phyloP scores from a whole-genome alignment of 2,888 invertebrate genomes.

The Hyles lineata region DNA sequence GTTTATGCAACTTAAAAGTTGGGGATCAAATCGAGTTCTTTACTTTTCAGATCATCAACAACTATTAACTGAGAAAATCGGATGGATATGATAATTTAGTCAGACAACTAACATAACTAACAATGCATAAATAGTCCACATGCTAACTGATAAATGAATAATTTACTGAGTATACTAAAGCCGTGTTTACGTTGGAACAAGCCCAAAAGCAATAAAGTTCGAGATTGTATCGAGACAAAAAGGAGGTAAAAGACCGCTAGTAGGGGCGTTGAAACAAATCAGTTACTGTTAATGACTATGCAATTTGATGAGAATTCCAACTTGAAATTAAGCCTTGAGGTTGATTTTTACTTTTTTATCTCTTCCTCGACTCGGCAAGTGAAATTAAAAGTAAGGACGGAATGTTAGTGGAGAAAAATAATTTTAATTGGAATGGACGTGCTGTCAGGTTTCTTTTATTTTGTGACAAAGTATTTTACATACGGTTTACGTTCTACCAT shows the following conservation, averaged over 20 bases:
- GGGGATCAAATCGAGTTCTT: no score
- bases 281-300: constrained; percentile 30
- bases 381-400: constrained; percentile 26
- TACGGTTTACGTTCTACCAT: background rate
- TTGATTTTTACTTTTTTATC: constrained; percentile 26
- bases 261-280: constrained; percentile 30
- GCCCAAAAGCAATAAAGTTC: constrained; percentile 11
- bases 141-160: no score
- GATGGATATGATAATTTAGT: no score
- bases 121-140: no score
- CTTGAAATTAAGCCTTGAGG: constrained; percentile 29
- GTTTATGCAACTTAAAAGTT: no score
- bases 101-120: no score
- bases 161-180: background rate
- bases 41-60: no score
- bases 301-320: constrained; percentile 31
- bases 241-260: constrained; percentile 3
- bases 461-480: background rate
- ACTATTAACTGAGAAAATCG: no score
- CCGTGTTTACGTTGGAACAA: background rate
- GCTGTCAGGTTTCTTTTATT: background rate
- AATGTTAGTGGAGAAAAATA: constrained; percentile 10
- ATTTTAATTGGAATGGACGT: background rate
- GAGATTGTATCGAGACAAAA: constrained; percentile 13
- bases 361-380: constrained; percentile 7